These are phyloP conservation scores for Galerucella calmariensis DNA, from an alignment of 2,888 invertebrate genomes.

Conservation along the genomic window DNA sequence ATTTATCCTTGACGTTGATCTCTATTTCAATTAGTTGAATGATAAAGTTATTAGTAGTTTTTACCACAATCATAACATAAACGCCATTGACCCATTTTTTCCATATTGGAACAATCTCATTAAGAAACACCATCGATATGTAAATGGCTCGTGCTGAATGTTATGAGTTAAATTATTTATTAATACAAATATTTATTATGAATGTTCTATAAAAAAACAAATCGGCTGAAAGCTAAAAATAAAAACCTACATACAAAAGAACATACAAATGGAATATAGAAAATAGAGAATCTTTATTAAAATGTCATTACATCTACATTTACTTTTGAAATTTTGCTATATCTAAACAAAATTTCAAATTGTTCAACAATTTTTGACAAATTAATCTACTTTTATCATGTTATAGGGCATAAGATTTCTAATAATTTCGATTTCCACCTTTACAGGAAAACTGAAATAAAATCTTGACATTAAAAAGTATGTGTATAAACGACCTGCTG, in stretches of 20 bases:
- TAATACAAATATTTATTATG: neutral
- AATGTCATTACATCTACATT: too few relatives aligned
- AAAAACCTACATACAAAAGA: too few relatives aligned
- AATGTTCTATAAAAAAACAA: too few relatives aligned
- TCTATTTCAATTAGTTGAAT: constrained; percentile 29
- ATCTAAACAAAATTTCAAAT: too few relatives aligned
- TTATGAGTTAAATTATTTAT: neutral
- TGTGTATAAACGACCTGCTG: neutral
- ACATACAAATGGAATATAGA: too few relatives aligned
- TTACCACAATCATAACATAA: constrained; percentile 26
- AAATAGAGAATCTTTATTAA: too few relatives aligned
- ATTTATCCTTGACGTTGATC: constrained; percentile 36
- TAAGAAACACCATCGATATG: neutral
- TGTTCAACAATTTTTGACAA: too few relatives aligned
- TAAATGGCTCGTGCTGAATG: neutral
- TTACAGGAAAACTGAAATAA: neutral
- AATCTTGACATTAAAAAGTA: neutral
- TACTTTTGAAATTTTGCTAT: too few relatives aligned
- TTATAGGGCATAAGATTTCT: too few relatives aligned
- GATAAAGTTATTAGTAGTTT: constrained; percentile 30
- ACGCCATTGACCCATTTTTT: constrained; percentile 39
- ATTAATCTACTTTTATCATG: too few relatives aligned
- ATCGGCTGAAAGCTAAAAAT: too few relatives aligned
- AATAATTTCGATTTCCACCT: too few relatives aligned
- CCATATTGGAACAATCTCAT: constrained; percentile 13